Percentiles rank a stretch among this genome's conserved stretches.
These are phyloP conservation scores for Fragum whitleyi DNA, from an alignment of 2,888 invertebrate species.

Conservation along the genomic window DNA sequence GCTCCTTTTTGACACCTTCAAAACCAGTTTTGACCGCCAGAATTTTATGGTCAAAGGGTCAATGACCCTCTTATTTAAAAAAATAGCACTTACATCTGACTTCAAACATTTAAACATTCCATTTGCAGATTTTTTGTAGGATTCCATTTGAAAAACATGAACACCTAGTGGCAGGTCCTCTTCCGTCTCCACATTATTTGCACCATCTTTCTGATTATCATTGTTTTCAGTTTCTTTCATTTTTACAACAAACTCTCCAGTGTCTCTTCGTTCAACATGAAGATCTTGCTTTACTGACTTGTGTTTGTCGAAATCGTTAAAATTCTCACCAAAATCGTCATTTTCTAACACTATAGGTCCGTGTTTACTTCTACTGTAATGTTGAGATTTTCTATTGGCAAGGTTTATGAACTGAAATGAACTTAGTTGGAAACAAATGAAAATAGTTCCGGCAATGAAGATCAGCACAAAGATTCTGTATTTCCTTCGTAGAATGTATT, in stretches of 20 bases:
- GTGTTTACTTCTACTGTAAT: constrained; percentile 24
- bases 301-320: background rate
- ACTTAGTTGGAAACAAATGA: constrained; percentile 55
- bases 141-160: constrained; percentile 40
- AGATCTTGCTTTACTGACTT: background rate
- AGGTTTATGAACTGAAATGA: constrained; percentile 60
- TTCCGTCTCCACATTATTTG: constrained; percentile 13
- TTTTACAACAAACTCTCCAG: constrained; percentile 6
- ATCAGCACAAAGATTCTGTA: constrained; percentile 53
- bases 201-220: background rate
- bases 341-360: constrained; percentile 23
- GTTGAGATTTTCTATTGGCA: constrained; percentile 7
- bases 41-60: no score
- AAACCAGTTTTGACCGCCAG: no score
- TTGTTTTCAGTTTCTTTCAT: constrained; percentile 9
- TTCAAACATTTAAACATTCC: constrained; percentile 73
- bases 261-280: background rate
- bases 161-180: constrained; percentile 33
- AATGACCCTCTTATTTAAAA: no score
- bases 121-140: constrained; percentile 55
- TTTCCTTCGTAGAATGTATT: constrained; percentile 44
- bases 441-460: constrained; percentile 50
- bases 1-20: no score
- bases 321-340: background rate
- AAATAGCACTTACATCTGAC: constrained; percentile 62